These are phyloP conservation scores for Nesogale talazaci DNA, from an alignment of 2,113 vertebrate species.

Conservation along the genomic window DNA sequence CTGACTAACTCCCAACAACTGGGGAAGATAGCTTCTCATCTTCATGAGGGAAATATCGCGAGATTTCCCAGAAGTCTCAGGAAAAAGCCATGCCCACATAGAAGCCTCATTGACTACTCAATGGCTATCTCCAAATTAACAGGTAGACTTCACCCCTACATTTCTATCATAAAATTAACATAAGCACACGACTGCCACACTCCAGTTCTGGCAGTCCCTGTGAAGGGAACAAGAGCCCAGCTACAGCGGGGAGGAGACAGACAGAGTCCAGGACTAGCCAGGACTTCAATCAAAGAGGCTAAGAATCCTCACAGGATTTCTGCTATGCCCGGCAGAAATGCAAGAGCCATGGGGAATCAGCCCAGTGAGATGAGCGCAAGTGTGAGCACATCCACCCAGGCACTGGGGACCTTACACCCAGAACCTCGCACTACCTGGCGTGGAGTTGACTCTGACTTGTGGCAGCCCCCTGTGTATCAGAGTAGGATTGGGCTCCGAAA, in stretches of 20 bases:
- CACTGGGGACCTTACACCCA: background rate
- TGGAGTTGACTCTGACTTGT: background rate
- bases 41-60: too few relatives aligned
- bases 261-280: background rate
- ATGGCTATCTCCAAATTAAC: too few relatives aligned
- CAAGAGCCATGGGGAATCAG: background rate
- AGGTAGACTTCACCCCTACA: too few relatives aligned
- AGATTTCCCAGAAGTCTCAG: too few relatives aligned
- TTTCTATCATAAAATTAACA: too few relatives aligned
- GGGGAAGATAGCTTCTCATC: too few relatives aligned
- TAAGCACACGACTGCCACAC: too few relatives aligned
- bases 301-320: background rate
- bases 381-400: accelerated
- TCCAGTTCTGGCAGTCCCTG: background rate
- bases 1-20: too few relatives aligned
- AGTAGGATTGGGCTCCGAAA: background rate
- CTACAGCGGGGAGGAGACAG: background rate
- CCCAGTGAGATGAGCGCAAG: background rate
- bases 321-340: background rate
- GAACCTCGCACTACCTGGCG: background rate
- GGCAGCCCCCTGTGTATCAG: too few relatives aligned
- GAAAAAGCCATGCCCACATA: too few relatives aligned
- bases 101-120: too few relatives aligned
- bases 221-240: background rate
- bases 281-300: background rate